Conservation (phyloP, 2,888 invertebrate species). For the Agriopis leucophaearia region DNA sequence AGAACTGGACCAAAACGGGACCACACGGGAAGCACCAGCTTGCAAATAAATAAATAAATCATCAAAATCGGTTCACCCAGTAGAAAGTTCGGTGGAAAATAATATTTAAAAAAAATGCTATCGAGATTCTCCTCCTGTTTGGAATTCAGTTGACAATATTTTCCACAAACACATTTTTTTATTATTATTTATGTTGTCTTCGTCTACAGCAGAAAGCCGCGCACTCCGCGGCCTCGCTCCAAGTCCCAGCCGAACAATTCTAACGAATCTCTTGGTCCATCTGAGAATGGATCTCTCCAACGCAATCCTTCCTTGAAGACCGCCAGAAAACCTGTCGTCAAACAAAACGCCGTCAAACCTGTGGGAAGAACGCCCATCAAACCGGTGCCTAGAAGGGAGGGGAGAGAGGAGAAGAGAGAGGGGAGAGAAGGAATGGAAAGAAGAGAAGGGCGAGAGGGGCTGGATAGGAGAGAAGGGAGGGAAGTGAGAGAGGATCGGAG, state of each 20-base stretch:
- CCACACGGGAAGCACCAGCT: too few relatives aligned
- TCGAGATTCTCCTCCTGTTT: too few relatives aligned
- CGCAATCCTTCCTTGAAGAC: conserved; percentile 71
- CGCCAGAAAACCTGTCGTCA: conserved; percentile 52
- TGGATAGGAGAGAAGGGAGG: conserved; percentile 41
- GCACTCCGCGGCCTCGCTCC: conserved; percentile 66
- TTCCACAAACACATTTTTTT: too few relatives aligned
- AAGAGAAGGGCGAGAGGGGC: conserved; percentile 43
- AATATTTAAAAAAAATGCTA: too few relatives aligned
- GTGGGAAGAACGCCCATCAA: conserved; percentile 41
- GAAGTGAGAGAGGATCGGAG: conserved; percentile 39
- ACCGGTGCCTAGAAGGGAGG: conserved; percentile 37
- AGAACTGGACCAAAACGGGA: too few relatives aligned
- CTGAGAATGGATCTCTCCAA: conserved; percentile 63
- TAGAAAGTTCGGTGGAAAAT: too few relatives aligned
- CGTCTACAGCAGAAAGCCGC: conserved; percentile 53
- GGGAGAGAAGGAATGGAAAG: background rate
- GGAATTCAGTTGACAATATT: too few relatives aligned
- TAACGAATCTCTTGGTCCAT: conserved; percentile 60
- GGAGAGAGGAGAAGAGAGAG: conserved; percentile 33
- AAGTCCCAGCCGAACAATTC: conserved; percentile 73
- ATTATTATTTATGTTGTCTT: conserved; percentile 21
- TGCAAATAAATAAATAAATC: too few relatives aligned
- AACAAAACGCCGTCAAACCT: conserved; percentile 43
- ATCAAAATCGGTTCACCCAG: too few relatives aligned